Percentiles rank a stretch among this genome's conserved stretches.
These are phyloP conservation scores for Smittia aterrima DNA, from an alignment of 2,888 invertebrate genomes.

Conservation along the genomic window DNA sequence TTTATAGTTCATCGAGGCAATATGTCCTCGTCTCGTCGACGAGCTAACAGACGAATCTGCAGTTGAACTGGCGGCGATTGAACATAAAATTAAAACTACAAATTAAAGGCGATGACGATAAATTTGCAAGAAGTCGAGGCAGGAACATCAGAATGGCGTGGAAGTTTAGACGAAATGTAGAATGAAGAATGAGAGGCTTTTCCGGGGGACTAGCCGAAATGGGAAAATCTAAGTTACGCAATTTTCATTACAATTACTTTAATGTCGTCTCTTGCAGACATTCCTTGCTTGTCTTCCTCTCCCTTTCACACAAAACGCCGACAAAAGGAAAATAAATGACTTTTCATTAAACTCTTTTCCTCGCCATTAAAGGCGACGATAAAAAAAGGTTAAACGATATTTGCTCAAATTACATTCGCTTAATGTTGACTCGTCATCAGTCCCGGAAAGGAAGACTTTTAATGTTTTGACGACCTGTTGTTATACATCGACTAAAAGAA, in stretches of 20 bases:
- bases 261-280: not conserved
- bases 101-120: slow-evolving; percentile 32
- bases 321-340: slow-evolving; percentile 1
- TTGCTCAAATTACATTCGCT: not conserved
- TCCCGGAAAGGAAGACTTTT: not conserved
- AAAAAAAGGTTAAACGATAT: slow-evolving; percentile 8
- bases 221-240: slow-evolving; percentile 8
- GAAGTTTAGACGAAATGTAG: not conserved
- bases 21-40: not conserved
- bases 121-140: not conserved
- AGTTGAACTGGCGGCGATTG: not conserved
- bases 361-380: not conserved
- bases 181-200: not conserved
- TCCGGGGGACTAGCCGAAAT: not conserved
- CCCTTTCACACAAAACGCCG: not conserved
- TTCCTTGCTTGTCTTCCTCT: not conserved
- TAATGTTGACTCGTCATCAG: slow-evolving; percentile 16
- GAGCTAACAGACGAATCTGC: not conserved
- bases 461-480: slow-evolving; percentile 6
- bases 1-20: slow-evolving; percentile 29
- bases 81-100: slow-evolving; percentile 38
- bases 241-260: not conserved
- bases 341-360: slow-evolving; percentile 21
- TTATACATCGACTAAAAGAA: not conserved
- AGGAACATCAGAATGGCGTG: not conserved